phyloP scores from a whole-genome alignment of 2,797 vertebrate genomes.

The Gallinago stenura region DNA sequence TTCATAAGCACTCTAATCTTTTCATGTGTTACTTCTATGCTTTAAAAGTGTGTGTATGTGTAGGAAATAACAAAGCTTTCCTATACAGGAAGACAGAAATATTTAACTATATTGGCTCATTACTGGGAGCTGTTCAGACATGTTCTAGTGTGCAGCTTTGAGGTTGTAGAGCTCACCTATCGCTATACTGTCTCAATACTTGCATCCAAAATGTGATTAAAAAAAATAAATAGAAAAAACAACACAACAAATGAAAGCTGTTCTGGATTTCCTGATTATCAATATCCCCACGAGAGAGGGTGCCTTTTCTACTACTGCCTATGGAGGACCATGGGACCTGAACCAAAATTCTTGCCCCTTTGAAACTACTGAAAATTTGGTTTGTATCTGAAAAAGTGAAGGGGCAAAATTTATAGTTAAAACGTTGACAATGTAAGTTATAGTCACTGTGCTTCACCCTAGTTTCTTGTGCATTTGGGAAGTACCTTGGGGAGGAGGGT shows the following conservation, averaged over 20 bases:
- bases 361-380: not conserved
- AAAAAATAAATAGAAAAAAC: not conserved
- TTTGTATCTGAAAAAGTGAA: not conserved
- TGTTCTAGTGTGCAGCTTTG: not conserved
- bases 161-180: not conserved
- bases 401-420: not conserved
- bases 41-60: not conserved
- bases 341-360: not conserved
- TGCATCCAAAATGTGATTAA: not conserved
- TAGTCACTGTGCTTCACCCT: not conserved
- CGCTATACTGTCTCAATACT: not conserved
- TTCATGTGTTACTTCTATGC: not conserved
- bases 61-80: not conserved
- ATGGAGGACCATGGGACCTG: not conserved
- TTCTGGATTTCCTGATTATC: not conserved
- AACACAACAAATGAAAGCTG: not conserved
- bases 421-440: not conserved
- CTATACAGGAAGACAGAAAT: not conserved
- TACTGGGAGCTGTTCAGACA: not conserved
- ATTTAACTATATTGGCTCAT: not conserved
- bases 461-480: not conserved
- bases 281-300: not conserved
- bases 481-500: fast-evolving
- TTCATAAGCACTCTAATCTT: not conserved
- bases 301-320: not conserved